Base-by-base conservation (phyloP, 1,140 invertebrate genomes). In the Euglossa dilemma region DNA sequence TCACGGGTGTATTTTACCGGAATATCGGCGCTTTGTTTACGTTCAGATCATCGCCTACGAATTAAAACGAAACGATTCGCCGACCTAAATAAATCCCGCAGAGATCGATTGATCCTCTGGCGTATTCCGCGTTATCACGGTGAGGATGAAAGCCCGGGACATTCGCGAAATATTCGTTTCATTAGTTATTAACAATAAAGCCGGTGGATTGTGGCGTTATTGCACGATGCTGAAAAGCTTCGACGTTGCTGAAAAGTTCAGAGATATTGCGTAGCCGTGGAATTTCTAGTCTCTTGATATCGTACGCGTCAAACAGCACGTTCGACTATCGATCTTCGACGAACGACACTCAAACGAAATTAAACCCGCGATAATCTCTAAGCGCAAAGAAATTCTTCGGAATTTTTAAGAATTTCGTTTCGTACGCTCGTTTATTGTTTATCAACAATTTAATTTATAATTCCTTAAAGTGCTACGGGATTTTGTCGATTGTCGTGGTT, bases 81-180 rank as follows among this genome's bases (percentile, higher is more conserved):
- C 63, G 73, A 75, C 69, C 69, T 16, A 50, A 61, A 75, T 63
- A 75, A 25, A 63, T 50, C 20, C 23, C 43, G 50, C 16, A 3
- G n/a, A 36, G 23, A n/a, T 45, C 57, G 28, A 73, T 73, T 43
- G 52, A 5, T 56, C 52, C 12, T 43, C 8, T 23, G 47, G 12
- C 14, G 23, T 0, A 43, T 50, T 28, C 11, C 20, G 45, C 63
- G 18, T 50, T 4, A 25, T 20, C 23, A 28, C 9, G 25, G 36
- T n/a, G 64, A n/a, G 0, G 64, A 67, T 45, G 25, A 50, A 63
- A 52, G 11, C 20, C 16, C 0, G 1, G 23, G 14, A 45, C 36
- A 4, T 61, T 6, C 25, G 47, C 71, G 23, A 23, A 25, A 45
- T 59, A 56, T 28, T 12, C 8, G 43, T 36, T 45, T 69, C 43